These are phyloP conservation scores for Agonopterix subpropinquella DNA, from an alignment of 2,888 invertebrate species.

Conservation along the genomic window DNA sequence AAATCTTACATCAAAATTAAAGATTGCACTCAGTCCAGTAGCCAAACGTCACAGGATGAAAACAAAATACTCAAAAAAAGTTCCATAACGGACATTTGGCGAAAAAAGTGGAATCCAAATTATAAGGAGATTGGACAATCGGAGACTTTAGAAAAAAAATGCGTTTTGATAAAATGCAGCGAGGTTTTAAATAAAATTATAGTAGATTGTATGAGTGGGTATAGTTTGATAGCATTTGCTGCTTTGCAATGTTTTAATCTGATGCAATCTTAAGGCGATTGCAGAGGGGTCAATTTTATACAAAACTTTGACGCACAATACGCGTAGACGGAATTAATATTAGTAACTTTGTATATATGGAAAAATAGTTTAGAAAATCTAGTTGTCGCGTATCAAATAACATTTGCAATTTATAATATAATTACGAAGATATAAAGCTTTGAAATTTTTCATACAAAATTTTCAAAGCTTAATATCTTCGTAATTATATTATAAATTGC, in stretches of 20 bases:
- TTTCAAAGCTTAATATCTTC: too few relatives aligned
- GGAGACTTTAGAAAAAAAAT: conserved; percentile 28
- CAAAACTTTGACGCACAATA: too few relatives aligned
- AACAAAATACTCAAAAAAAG: conserved; percentile 34
- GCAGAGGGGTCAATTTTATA: too few relatives aligned
- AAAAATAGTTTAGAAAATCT: too few relatives aligned
- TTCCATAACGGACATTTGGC: conserved; percentile 51
- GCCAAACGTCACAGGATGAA: conserved; percentile 28
- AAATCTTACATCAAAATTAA: conserved; percentile 28
- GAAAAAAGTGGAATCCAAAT: conserved; percentile 51
- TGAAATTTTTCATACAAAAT: too few relatives aligned
- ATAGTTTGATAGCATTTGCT: conserved; percentile 48
- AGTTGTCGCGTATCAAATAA: too few relatives aligned
- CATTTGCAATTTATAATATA: too few relatives aligned
- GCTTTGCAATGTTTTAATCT: conserved; percentile 60
- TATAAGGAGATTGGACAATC: conserved; percentile 10
- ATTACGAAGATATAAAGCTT: too few relatives aligned
- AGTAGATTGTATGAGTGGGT: conserved; percentile 45
- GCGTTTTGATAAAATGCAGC: conserved; percentile 34
- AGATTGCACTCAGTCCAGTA: conserved; percentile 16
- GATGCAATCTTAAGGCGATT: conserved; percentile 38
- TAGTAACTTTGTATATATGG: too few relatives aligned
- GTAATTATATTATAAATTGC: too few relatives aligned
- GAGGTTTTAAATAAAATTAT: conserved; percentile 51
- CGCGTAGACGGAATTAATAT: too few relatives aligned